Evolutionary conservation across 2,113 vertebrate species (phyloP).

Genomic region (Numida meleagris): DNA sequence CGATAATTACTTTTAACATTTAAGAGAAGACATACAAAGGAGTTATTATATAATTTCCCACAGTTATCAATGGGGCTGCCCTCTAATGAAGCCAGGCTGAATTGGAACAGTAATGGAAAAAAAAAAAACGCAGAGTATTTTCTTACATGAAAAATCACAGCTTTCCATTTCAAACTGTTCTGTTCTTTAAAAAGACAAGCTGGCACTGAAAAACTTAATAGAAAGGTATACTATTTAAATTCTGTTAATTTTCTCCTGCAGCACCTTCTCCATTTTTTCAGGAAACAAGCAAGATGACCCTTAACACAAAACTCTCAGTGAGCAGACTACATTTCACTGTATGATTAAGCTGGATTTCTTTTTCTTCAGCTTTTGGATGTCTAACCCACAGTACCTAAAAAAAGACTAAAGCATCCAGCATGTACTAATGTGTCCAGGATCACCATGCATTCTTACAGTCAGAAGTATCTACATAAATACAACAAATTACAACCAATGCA

Average conservation of each 20-base stretch:
- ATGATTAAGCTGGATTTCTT: background rate
- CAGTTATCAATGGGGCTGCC: background rate
- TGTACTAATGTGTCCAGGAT: background rate
- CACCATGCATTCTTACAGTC: background rate
- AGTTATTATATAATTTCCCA: background rate
- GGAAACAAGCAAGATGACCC: background rate
- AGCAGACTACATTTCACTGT: background rate
- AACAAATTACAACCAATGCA: background rate
- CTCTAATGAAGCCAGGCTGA: background rate
- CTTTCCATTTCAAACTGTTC: background rate
- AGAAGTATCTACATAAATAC: background rate
- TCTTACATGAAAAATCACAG: background rate
- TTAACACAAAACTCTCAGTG: background rate
- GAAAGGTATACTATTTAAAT: background rate
- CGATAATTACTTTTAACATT: conserved; percentile 28
- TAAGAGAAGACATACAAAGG: background rate
- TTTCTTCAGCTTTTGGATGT: background rate
- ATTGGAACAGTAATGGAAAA: background rate
- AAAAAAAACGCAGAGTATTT: background rate
- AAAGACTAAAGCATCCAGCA: background rate
- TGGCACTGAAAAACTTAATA: background rate
- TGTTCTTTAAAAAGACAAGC: background rate
- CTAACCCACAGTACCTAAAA: background rate
- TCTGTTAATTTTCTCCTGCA: background rate
- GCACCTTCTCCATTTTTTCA: background rate